phyloP scores from a whole-genome alignment of 2,888 invertebrate species.

The Acanthoscelides obtectus region DNA sequence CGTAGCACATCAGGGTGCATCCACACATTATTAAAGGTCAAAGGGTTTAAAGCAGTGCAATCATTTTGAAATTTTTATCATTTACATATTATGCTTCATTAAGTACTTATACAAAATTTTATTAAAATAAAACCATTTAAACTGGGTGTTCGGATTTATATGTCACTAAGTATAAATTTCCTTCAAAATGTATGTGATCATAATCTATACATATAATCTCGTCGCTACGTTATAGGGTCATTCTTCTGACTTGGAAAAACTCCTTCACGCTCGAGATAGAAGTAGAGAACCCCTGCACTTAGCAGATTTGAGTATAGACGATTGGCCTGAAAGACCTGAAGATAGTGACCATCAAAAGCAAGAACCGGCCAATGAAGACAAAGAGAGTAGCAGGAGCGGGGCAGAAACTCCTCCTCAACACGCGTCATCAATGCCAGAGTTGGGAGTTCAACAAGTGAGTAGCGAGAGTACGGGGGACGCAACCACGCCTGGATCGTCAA shows the following conservation, averaged over 20 bases:
- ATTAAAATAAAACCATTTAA: no score
- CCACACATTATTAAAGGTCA: no score
- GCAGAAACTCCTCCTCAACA: constrained; percentile 41
- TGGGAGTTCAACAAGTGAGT: constrained; percentile 45
- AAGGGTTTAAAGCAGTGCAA: no score
- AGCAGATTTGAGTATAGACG: constrained; percentile 55
- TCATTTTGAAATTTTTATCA: no score
- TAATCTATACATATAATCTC: no score
- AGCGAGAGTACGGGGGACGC: constrained; percentile 30
- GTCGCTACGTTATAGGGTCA: no score
- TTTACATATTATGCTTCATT: no score
- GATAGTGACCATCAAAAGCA: constrained; percentile 24
- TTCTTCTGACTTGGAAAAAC: constrained; percentile 47
- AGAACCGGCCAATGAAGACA: constrained; percentile 30
- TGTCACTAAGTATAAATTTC: no score
- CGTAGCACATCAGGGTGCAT: no score
- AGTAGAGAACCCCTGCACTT: constrained; percentile 57
- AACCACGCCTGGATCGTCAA: constrained; percentile 44
- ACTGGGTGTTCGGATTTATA: no score
- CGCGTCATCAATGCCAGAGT: constrained; percentile 61
- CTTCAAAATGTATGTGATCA: no score
- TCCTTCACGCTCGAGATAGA: constrained; percentile 54
- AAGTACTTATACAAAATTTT: no score
- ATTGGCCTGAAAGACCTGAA: constrained; percentile 47
- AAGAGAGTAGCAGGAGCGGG: constrained; percentile 28